Base-by-base conservation (phyloP, 2,797 vertebrate species). In the Yasuhikotakia modesta region DNA sequence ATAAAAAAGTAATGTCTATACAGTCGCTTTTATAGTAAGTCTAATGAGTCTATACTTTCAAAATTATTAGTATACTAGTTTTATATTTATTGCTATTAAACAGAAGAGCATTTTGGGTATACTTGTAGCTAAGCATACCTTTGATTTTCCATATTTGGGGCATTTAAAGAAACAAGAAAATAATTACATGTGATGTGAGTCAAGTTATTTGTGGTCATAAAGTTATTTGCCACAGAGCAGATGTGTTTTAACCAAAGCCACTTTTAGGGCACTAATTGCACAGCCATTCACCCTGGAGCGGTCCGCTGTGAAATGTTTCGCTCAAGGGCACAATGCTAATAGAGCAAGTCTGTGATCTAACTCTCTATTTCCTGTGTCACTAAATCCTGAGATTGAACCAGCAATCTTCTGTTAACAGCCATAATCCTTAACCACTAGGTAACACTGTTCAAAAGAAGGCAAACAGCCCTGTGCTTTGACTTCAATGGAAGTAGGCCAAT, bases 221-320 rank as follows among this genome's bases (percentile, higher is more conserved):
- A 55, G 48, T 75, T 17, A 75, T 75, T 53, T 66, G 48, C 73
- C 32, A 66, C 32, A 66, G 52, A 75, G 73, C 61, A 55, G 61
- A 24, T 4, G 2, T 75, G 73, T 75, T 75, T 75, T 66, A 43
- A 65, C 73, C 73, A 66, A 75, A 75, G 73, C 65, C 61, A 75
- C 60, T 75, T 75, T 75, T 48, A 66, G 73, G 61, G 50, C 32
- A 75, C 61, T 75, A 75, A 75, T 75, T 75, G 61, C 61, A n/a
- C 12, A 66, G 61, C 61, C 73, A 45, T 75, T 66, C 48, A 32
- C 61, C 63, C 32, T 39, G 53, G 61, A 75, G 32, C 61, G 52
- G 21, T 53, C 61, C 24, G 30, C 16, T 55, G 73, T 66, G 73
- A 66, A 43, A 63, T 24, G 60, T 66, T 61, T 27, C 4, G 48